Evolutionary conservation across 2,113 vertebrate species (phyloP).

Genomic region (Phyllopteryx taeniolatus): DNA sequence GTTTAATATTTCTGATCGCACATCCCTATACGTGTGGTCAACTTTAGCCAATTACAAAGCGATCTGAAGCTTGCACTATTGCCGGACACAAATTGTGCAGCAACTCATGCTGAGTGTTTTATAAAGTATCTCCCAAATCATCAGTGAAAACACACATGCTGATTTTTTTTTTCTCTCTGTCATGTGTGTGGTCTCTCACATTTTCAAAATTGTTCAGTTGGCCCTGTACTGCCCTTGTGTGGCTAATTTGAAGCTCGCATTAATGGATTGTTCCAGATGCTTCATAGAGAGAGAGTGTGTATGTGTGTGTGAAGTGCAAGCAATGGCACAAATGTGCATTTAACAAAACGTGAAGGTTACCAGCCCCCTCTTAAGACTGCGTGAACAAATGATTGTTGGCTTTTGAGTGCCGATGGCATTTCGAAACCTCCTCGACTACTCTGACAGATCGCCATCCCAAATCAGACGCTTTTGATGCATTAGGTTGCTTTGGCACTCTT

Average conservation of each 20-base stretch:
- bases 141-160: too few species aligned
- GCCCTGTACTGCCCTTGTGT: slow-evolving; percentile 37
- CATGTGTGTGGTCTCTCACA: too few species aligned
- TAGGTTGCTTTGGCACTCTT: neutral
- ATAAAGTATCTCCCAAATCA: too few species aligned
- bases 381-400: slow-evolving; percentile 48
- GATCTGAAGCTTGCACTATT: too few species aligned
- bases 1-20: too few species aligned
- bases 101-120: too few species aligned
- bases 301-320: neutral
- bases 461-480: neutral
- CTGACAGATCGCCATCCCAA: slow-evolving; percentile 33
- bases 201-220: slow-evolving; percentile 8
- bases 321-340: slow-evolving; percentile 8
- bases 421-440: slow-evolving; percentile 8
- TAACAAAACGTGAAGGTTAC: slow-evolving; percentile 33
- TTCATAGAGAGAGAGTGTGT: slow-evolving; percentile 10
- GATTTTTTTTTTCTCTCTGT: too few species aligned
- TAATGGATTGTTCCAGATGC: slow-evolving; percentile 51
- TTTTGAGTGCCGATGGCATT: slow-evolving; percentile 49
- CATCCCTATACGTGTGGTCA: too few species aligned
- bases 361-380: slow-evolving; percentile 28
- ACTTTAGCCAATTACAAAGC: too few species aligned
- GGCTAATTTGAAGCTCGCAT: slow-evolving; percentile 52
- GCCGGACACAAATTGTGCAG: too few species aligned